These are phyloP conservation scores for Chrysina gloriosa DNA, from an alignment of 2,888 invertebrate genomes.

Conservation along the genomic window DNA sequence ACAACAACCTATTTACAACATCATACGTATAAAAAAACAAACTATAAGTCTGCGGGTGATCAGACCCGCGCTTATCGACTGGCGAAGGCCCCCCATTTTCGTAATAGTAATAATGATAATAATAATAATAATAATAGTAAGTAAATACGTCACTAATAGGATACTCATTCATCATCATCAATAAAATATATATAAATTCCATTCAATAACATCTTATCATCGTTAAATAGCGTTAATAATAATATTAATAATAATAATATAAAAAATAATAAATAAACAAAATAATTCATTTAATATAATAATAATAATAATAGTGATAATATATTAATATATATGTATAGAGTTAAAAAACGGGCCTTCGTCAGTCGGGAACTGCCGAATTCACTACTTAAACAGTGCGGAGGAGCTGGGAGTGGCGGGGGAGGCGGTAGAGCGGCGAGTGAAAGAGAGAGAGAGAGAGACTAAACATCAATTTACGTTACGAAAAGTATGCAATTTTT, in stretches of 20 bases:
- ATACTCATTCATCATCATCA: constrained; percentile 39
- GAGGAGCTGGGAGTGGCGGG: constrained; percentile 44
- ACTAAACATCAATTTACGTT: too few relatives aligned
- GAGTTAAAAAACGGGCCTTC: constrained; percentile 41
- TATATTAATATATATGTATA: constrained; percentile 33
- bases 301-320: constrained; percentile 35
- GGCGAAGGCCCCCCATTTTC: constrained; percentile 52
- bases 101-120: not conserved
- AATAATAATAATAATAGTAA: constrained; percentile 3
- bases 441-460: too few relatives aligned
- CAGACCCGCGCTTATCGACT: constrained; percentile 46
- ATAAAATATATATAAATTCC: constrained; percentile 56
- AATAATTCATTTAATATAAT: constrained; percentile 45
- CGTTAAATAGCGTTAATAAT: constrained; percentile 51
- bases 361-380: constrained; percentile 49
- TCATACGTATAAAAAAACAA: constrained; percentile 62
- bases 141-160: constrained; percentile 26
- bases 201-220: constrained; percentile 64
- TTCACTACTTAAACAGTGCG: constrained; percentile 36
- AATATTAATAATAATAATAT: constrained; percentile 59
- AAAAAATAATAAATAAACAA: constrained; percentile 63
- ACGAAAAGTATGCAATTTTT: constrained; percentile 30
- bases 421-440: constrained; percentile 49
- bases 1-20: constrained; percentile 66
- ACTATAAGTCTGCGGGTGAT: constrained; percentile 55